Evolutionary conservation across 2,797 vertebrate species (phyloP).

Genomic region (Odontamblyopus lacepedii): DNA sequence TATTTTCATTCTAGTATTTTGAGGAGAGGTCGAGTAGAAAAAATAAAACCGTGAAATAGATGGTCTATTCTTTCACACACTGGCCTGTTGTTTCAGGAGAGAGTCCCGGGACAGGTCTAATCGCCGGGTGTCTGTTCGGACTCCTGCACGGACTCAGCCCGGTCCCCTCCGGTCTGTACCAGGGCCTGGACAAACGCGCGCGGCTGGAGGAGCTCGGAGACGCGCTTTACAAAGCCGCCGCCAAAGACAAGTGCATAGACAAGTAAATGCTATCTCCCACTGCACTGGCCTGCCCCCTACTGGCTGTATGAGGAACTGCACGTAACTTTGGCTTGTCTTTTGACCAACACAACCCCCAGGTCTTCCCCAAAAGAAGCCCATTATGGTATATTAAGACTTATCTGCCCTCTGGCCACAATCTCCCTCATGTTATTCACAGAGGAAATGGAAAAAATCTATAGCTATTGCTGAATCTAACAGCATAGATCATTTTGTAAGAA

Average conservation of each 20-base stretch:
- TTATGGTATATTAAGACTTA: slow-evolving; percentile 6
- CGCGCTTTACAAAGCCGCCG: slow-evolving; percentile 84
- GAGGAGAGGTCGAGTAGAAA: too few relatives aligned
- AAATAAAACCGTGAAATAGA: too few relatives aligned
- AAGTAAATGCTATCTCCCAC: slow-evolving; percentile 83
- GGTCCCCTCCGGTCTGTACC: slow-evolving; percentile 84
- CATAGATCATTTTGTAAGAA: background rate
- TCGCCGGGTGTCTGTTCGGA: slow-evolving; percentile 91
- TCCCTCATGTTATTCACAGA: slow-evolving; percentile 15
- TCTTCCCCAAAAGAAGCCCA: slow-evolving; percentile 7
- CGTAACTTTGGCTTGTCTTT: slow-evolving; percentile 35
- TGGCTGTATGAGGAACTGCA: slow-evolving; percentile 58
- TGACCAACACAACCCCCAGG: slow-evolving; percentile 23
- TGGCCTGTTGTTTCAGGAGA: slow-evolving; percentile 77
- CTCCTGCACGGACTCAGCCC: slow-evolving; percentile 84
- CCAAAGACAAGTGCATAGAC: slow-evolving; percentile 90
- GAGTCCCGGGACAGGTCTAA: slow-evolving; percentile 88
- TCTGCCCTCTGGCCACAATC: background rate
- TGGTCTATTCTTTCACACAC: background rate
- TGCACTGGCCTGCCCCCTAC: slow-evolving; percentile 53
- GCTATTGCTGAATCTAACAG: background rate
- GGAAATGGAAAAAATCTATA: slow-evolving; percentile 16
- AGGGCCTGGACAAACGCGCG: slow-evolving; percentile 85
- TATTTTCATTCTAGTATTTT: too few relatives aligned
- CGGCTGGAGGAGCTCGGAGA: slow-evolving; percentile 86